These are phyloP conservation scores for Orycteropus afer DNA, from an alignment of 2,113 vertebrate species.

Conservation along the genomic window DNA sequence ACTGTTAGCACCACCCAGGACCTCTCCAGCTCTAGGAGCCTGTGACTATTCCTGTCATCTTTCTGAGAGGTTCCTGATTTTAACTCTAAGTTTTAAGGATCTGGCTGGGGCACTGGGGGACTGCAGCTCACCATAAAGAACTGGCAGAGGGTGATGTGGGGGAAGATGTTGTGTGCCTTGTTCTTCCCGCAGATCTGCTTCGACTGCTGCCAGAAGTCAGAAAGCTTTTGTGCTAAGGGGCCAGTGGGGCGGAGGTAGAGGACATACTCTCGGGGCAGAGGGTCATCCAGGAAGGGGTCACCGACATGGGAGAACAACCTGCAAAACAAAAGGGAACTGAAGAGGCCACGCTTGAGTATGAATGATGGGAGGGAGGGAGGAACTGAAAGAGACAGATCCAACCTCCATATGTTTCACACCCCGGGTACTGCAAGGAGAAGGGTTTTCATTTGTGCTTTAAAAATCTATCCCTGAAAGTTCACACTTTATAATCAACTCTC, in stretches of 20 bases:
- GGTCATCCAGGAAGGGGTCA: slow-evolving; percentile 96
- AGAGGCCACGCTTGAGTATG: background rate
- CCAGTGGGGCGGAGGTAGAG: slow-evolving; percentile 97
- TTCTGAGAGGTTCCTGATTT: rapidly evolving
- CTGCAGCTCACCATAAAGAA: slow-evolving; percentile 95
- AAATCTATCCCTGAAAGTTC: background rate
- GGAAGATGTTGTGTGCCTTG: slow-evolving; percentile 99
- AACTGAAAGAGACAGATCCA: background rate
- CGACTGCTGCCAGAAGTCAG: slow-evolving; percentile 97
- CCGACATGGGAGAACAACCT: slow-evolving; percentile 99
- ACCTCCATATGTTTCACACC: background rate
- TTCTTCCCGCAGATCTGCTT: slow-evolving; percentile 97
- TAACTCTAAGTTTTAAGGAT: no score
- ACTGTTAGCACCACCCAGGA: background rate
- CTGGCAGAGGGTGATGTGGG: slow-evolving; percentile 99
- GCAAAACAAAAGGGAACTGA: slow-evolving; percentile 6
- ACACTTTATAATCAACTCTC: background rate
- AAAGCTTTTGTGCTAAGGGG: slow-evolving; percentile 95
- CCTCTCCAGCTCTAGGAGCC: background rate
- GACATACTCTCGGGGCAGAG: slow-evolving; percentile 96
- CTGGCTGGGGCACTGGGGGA: background rate
- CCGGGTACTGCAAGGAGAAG: rapidly evolving
- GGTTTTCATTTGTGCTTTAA: background rate
- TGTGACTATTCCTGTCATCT: background rate
- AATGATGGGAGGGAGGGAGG: background rate